phyloP scores from a whole-genome alignment of 2,113 vertebrate species.

The Eublepharis macularius region DNA sequence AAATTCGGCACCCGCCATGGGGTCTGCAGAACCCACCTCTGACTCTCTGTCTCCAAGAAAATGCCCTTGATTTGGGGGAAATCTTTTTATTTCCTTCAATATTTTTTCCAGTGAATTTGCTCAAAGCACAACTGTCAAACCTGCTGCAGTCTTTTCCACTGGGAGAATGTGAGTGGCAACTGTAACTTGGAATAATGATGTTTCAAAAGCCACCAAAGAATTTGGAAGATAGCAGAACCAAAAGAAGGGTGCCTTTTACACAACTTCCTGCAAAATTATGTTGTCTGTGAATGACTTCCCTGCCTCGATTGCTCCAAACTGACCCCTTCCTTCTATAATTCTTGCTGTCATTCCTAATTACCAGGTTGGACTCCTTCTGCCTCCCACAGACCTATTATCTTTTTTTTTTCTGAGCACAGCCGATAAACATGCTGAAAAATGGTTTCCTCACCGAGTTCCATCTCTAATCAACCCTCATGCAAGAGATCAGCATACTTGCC shows the following conservation, averaged over 20 bases:
- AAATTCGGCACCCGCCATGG: not conserved
- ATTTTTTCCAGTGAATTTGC: too few species aligned
- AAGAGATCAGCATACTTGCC: not conserved
- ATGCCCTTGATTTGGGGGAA: too few species aligned
- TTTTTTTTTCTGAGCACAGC: not conserved
- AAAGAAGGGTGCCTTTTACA: too few species aligned
- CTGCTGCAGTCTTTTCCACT: too few species aligned
- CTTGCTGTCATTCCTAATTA: not conserved
- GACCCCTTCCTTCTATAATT: not conserved
- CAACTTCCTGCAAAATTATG: not conserved
- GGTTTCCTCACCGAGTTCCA: too few species aligned
- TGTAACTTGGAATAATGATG: not conserved
- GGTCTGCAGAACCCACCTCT: too few species aligned
- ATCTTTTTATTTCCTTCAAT: too few species aligned
- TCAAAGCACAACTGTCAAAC: too few species aligned
- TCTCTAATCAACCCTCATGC: not conserved
- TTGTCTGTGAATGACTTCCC: not conserved
- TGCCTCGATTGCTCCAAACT: not conserved
- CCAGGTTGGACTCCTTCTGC: not conserved
- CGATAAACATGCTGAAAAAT: not conserved
- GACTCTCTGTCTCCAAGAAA: too few species aligned
- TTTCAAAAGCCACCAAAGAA: too few species aligned
- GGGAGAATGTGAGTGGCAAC: not conserved
- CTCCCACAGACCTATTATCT: not conserved
- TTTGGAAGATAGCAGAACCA: not conserved